Conservation (phyloP, 2,113 vertebrate species). For the Odocoileus virginianus region DNA sequence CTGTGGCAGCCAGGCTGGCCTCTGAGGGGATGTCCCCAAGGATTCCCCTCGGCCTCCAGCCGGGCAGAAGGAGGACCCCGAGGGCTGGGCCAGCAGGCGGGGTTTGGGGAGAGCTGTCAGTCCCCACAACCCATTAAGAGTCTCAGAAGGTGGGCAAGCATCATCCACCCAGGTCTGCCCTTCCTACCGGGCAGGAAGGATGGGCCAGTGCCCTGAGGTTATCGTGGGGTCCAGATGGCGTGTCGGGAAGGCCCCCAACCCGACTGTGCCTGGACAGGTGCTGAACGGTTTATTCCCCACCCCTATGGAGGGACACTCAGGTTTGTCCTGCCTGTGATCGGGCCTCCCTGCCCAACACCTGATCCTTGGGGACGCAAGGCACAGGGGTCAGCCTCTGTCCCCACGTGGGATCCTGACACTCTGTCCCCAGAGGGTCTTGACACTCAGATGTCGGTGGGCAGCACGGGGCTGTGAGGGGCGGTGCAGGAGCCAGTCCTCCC, state of each 20-base stretch:
- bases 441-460: not conserved
- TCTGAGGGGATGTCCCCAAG: not conserved
- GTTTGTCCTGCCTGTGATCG: not conserved
- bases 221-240: no score
- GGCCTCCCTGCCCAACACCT: not conserved
- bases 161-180: no score
- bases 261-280: not conserved
- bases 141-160: not conserved
- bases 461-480: no score
- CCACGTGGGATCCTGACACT: not conserved
- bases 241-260: not conserved
- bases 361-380: not conserved
- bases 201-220: no score
- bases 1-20: not conserved
- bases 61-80: not conserved
- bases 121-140: not conserved
- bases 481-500: not conserved
- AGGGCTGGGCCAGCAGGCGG: not conserved
- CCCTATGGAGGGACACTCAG: not conserved
- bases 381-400: not conserved
- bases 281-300: not conserved
- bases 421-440: not conserved
- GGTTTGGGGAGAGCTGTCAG: no score
- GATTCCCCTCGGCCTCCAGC: no score
- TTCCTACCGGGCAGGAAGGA: not conserved